These are phyloP conservation scores for Meloidogyne exigua DNA, from an alignment of 1,140 invertebrate genomes.

Conservation along the genomic window DNA sequence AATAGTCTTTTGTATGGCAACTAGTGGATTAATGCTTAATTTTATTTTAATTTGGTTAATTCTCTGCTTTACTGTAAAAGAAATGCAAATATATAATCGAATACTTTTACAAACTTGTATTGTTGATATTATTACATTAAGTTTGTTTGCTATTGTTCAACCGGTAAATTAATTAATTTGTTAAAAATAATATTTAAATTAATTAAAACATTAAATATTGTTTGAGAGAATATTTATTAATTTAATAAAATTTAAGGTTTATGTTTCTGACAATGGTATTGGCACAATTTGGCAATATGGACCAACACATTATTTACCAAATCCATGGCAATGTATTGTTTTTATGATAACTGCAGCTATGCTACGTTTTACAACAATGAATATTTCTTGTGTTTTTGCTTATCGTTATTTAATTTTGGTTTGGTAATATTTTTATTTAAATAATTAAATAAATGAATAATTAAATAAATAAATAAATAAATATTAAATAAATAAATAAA, in stretches of 20 bases:
- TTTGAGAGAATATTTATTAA: too few species aligned
- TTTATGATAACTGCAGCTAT: conserved; percentile 24
- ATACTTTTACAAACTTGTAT: conserved; percentile 27
- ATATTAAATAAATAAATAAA: too few species aligned
- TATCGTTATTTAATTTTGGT: conserved; percentile 28
- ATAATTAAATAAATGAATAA: background rate
- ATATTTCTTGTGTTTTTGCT: conserved; percentile 15
- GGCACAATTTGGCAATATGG: conserved; percentile 3
- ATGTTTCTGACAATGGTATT: conserved; percentile 14
- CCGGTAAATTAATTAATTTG: conserved; percentile 8
- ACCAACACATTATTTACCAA: conserved; percentile 9
- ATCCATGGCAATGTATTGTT: conserved; percentile 9
- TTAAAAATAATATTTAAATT: background rate
- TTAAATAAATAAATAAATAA: background rate
- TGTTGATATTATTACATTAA: conserved; percentile 13
- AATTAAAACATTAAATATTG: too few species aligned
- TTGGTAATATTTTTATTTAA: background rate
- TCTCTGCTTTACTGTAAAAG: background rate
- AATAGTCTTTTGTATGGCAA: background rate
- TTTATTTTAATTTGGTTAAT: conserved; percentile 18
- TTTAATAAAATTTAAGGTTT: background rate
- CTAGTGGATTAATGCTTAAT: conserved; percentile 13
- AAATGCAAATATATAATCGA: conserved; percentile 22
- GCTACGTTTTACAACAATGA: conserved; percentile 28
- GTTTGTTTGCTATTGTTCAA: conserved; percentile 16